A percentile compares a stretch with the other conserved stretches of the same genome.
phyloP scores from a whole-genome alignment of 1,140 invertebrate species.

The Brachionus koreanus region DNA sequence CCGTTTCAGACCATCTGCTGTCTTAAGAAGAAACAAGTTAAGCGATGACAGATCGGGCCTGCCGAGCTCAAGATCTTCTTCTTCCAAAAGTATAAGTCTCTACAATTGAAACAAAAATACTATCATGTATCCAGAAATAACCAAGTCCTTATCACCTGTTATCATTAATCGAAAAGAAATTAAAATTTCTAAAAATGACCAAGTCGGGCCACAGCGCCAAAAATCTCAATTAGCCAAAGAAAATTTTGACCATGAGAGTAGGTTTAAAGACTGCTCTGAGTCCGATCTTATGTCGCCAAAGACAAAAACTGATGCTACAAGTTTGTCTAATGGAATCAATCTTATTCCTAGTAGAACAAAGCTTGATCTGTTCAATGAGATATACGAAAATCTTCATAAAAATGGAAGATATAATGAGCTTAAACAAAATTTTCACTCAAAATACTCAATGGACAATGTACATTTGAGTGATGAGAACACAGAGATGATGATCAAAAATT shows the following conservation, averaged over 20 bases:
- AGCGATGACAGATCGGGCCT: not conserved
- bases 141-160: not conserved
- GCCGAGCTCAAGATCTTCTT: not conserved
- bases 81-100: not conserved
- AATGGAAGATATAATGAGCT: not conserved
- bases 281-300: not conserved
- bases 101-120: slow-evolving; percentile 24
- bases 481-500: not conserved
- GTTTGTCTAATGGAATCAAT: not conserved
- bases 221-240: not conserved
- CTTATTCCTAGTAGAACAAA: not conserved
- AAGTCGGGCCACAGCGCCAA: not conserved
- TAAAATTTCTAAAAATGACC: not conserved
- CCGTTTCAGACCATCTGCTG: not conserved
- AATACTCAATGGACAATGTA: not conserved
- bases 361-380: not conserved
- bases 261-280: not conserved
- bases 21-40: not conserved
- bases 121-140: not conserved
- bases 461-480: not conserved
- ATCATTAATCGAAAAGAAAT: not conserved
- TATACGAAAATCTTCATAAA: not conserved
- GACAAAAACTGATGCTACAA: not conserved
- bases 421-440: not conserved
- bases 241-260: not conserved